Percentiles rank a stretch among this genome's conserved stretches.
Conservation (phyloP, 2,888 invertebrate genomes). For the Chromoteleia sp. region DNA sequence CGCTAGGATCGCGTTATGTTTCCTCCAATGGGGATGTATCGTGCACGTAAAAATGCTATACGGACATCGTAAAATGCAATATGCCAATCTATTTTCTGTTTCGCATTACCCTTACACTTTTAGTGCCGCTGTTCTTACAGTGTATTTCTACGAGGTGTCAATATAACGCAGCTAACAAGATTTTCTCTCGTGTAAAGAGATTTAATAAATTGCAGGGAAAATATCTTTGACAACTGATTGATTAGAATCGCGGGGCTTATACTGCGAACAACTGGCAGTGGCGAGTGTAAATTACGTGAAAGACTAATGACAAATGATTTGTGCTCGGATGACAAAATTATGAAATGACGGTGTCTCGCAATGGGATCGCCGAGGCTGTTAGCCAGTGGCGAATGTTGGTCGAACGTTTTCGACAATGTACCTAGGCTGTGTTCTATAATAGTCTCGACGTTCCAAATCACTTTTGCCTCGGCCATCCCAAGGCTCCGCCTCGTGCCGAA, state of each 20-base stretch:
- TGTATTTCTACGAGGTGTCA: background rate
- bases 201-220: constrained; percentile 49
- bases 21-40: constrained; percentile 9
- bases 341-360: constrained; percentile 57
- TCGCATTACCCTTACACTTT: constrained; percentile 40
- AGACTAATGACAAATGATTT: constrained; percentile 46
- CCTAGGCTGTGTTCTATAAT: constrained; percentile 83
- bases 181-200: constrained; percentile 30
- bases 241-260: constrained; percentile 6
- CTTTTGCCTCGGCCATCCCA: constrained; percentile 75
- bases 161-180: constrained; percentile 33
- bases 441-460: constrained; percentile 82
- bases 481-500: constrained; percentile 68
- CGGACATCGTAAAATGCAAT: constrained; percentile 34
- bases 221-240: constrained; percentile 45
- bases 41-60: constrained; percentile 35
- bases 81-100: constrained; percentile 46
- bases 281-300: constrained; percentile 4
- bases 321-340: constrained; percentile 51
- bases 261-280: background rate
- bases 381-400: constrained; percentile 65
- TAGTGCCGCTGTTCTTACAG: constrained; percentile 10
- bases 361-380: constrained; percentile 50
- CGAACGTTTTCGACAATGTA: constrained; percentile 82
- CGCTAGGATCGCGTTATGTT: background rate